Base-by-base conservation (phyloP, 1,140 invertebrate genomes). In the Coenobita brevimanus region DNA sequence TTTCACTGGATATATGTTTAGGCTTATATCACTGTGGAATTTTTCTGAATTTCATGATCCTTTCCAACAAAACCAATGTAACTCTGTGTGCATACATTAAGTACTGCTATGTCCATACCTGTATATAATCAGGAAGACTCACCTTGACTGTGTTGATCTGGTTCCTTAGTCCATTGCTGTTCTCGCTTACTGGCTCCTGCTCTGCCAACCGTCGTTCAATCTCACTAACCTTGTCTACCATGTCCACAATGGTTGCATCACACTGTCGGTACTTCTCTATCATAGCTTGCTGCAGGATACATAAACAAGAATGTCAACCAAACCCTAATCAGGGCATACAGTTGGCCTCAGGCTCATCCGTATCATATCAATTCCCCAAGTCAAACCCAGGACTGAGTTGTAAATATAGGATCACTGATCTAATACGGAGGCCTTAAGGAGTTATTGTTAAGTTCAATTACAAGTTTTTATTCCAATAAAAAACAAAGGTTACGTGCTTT, bases 231-330 rank as follows among this genome's bases (percentile, higher is more conserved):
- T 97, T 98, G 92, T 97, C 95, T 78, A 98, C 93, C 60, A 99
- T 94, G 92, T 97, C 97, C 54, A 95, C 95, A 60, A 98, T 93
- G 67, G 95, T 96, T 91, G 97, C 96, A 92, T 96, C 96, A 93
- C 96, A 98, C 91, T 96, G 94, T 93, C 95, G 97, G 94, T 98
- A 99, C 92, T 98, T 97, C 92, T 98, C 97, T 93, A 98, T 96
- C 90, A 98, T 96, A 91, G 97, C 97, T 96, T 97, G 96, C 97
- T 98, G 94, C 89, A 92, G 90, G 41, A 33, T 38, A 50, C 46
- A 88, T 46, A 88, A n/a, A 50, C 4, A 71, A 30, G 27, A 17
- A 75, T 43, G 64, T 73, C 64, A 85, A 33, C 13, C 17, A 27
- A 3, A 54, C 57, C 46, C n/a, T 69, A 10, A 15, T 71, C 38